Evolutionary conservation across 2,113 vertebrate species (phyloP).

Genomic region (Oncorhynchus gorbuscha): DNA sequence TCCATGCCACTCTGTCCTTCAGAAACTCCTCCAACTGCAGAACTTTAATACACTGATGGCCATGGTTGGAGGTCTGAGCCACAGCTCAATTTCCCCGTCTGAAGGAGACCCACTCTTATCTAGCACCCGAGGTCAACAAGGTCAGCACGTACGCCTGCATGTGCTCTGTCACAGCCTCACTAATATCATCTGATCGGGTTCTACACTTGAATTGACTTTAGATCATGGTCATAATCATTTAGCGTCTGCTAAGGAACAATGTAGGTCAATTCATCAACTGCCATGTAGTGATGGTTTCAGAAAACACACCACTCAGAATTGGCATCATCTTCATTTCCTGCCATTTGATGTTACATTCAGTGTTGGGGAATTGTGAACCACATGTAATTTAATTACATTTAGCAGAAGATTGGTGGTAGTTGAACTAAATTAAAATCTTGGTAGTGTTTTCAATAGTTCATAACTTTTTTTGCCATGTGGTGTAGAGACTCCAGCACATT

Average conservation of each 20-base stretch:
- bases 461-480: too few relatives aligned
- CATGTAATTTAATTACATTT: too few relatives aligned
- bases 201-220: too few relatives aligned
- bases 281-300: background rate
- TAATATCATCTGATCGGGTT: too few relatives aligned
- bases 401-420: too few relatives aligned
- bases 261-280: background rate
- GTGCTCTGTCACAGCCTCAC: background rate
- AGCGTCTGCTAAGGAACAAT: background rate
- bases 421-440: too few relatives aligned
- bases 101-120: constrained; percentile 91
- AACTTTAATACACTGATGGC: constrained; percentile 99
- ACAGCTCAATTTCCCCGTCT: constrained; percentile 95
- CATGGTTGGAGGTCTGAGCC: constrained; percentile 93
- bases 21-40: constrained; percentile 94
- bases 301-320: background rate
- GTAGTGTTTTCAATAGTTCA: too few relatives aligned
- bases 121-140: constrained; percentile 90
- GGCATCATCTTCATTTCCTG: background rate
- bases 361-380: too few relatives aligned
- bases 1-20: constrained; percentile 41
- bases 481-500: too few relatives aligned
- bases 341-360: background rate
- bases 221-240: too few relatives aligned
- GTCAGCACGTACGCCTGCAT: constrained; percentile 51